Percentiles rank a stretch among this genome's conserved stretches.
Evolutionary conservation across 2,888 invertebrate genomes (phyloP).

Genomic region (Acleris cristana): DNA sequence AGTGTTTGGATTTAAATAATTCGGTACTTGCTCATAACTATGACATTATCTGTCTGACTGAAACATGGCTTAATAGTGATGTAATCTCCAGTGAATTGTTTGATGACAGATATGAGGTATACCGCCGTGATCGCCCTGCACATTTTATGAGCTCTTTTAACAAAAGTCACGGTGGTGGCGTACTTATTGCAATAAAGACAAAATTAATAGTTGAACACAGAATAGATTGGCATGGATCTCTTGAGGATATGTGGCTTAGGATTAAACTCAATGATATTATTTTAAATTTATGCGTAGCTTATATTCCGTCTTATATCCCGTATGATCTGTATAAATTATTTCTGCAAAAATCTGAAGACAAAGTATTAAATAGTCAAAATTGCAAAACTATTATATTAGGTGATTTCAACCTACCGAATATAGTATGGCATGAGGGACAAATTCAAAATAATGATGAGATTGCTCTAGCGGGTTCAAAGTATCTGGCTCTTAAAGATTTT

Average conservation of each 20-base stretch:
- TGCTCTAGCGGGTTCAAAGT: not conserved
- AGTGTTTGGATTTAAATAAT: constrained; percentile 2
- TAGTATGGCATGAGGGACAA: not conserved
- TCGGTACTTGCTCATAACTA: not conserved
- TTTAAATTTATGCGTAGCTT: too few species aligned
- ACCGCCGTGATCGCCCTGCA: not conserved
- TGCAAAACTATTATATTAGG: too few species aligned
- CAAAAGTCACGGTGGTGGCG: too few species aligned
- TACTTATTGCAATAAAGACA: too few species aligned
- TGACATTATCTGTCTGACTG: constrained; percentile 10
- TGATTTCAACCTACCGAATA: constrained; percentile 1
- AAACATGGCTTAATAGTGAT: constrained; percentile 5
- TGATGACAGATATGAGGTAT: not conserved
- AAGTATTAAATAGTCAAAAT: not conserved
- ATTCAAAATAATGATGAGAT: not conserved
- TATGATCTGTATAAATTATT: too few species aligned
- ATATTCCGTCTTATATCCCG: too few species aligned
- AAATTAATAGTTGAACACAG: too few species aligned
- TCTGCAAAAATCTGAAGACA: not conserved
- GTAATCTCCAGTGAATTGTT: not conserved
- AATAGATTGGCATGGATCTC: too few species aligned
- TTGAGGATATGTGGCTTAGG: too few species aligned
- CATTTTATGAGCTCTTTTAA: too few species aligned
- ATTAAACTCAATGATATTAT: too few species aligned
- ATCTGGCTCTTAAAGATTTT: not conserved